Evolutionary conservation across 2,113 vertebrate genomes (phyloP), one percentile per base, ranked within the genome.

Genomic region (Acrocephalus arundinaceus): DNA sequence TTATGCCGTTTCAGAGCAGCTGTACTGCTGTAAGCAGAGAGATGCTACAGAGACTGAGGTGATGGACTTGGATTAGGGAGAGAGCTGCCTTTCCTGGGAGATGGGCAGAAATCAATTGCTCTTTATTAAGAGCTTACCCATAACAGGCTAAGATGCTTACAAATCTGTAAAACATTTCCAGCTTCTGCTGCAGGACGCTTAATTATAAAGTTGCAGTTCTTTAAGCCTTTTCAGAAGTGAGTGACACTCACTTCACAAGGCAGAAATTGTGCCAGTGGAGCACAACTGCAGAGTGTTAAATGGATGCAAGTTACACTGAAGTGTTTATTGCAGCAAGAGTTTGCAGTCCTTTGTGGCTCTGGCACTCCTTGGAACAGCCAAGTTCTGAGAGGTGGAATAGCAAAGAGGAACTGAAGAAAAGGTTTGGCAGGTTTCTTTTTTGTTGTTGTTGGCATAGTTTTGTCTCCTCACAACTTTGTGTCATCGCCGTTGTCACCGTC

Each of bases 381-480:
- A 12, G 45, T 85, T 86, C 83, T 89, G 68, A 46, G 57, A 96
- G 65, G 7, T 62, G 73, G 46, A 86, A 87, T 71, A 94, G 83
- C 45, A 80, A 61, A 76, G 80, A 68, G 10, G 46, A 66, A 68
- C 82, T 58, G 90, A 86, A 82, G 73, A 88, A 89, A 57, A 57
- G 59, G 55, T 72, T 84, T 62, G 28, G 65, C 41, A 68, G 49
- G 55, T 72, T 89, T 85, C 61, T 76, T 72, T 57, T 48, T 89
- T 76, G 41, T 61, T 76, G 14, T 87, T 77, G 52, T 86, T 81
- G 52, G 39, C 5, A 2, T 37, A 71, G 79, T 74, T 75, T 33
- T 71, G 58, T 84, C 52, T 91, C 35, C 19, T 98, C 90, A 98
- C 81, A 98, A 49, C 77, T 62, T 68, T 3, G 97, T 98, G 51